Evolutionary conservation across 2,797 vertebrate genomes (phyloP).

Genomic region (Mus spretus): DNA sequence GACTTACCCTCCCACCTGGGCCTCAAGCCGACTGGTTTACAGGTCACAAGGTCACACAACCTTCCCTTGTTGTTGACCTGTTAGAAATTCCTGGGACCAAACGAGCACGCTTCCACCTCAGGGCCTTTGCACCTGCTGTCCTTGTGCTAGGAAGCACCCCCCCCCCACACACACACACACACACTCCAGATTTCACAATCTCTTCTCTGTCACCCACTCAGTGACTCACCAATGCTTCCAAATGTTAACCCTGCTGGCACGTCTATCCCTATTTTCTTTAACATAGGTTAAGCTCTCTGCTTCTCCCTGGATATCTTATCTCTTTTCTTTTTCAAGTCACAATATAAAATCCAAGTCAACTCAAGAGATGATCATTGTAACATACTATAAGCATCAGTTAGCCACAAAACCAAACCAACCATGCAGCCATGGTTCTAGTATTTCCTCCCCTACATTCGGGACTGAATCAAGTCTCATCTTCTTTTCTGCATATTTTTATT

Average conservation of each 20-base stretch:
- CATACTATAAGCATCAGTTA: neutral
- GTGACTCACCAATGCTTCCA: neutral
- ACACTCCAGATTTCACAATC: neutral
- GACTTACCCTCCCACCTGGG: neutral
- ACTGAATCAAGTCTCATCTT: neutral
- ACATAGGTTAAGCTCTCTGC: neutral
- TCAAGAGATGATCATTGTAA: neutral
- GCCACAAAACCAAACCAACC: neutral
- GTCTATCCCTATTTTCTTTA: neutral
- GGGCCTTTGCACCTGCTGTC: neutral
- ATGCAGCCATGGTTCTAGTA: neutral
- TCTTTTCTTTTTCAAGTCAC: neutral
- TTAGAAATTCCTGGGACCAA: neutral
- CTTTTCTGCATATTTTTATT: neutral
- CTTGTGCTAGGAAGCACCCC: neutral
- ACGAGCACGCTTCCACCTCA: neutral
- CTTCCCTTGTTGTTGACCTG: neutral
- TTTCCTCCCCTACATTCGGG: neutral
- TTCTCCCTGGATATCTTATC: neutral
- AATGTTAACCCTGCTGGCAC: neutral
- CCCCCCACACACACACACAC: too few species aligned
- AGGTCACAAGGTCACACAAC: neutral
- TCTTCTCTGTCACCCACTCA: neutral
- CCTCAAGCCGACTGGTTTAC: neutral
- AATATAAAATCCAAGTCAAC: neutral